phyloP scores from a whole-genome alignment of 2,113 vertebrate genomes.

The Emydura subglobosa region DNA sequence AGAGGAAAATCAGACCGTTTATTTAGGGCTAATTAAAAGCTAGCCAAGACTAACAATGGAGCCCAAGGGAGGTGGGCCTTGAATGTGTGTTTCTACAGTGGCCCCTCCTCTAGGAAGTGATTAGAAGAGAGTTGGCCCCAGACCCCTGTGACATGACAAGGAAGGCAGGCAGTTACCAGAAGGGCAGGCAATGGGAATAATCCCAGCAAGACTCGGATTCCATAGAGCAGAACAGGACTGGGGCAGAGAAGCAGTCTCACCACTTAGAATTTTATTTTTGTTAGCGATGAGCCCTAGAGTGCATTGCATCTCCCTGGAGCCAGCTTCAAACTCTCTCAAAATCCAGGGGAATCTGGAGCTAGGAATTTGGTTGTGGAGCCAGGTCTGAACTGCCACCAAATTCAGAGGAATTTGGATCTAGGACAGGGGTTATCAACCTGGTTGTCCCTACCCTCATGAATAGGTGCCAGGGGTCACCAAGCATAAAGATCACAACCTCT shows the following conservation, averaged over 20 bases:
- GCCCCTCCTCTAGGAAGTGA: neutral
- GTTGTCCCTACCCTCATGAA: neutral
- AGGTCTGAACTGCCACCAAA: neutral
- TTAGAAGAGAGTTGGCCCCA: neutral
- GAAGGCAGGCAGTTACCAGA: neutral
- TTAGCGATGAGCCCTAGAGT: neutral
- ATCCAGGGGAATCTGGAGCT: neutral
- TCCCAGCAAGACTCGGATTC: neutral
- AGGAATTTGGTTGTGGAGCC: neutral
- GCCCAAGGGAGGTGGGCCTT: neutral
- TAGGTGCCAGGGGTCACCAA: neutral
- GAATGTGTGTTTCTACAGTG: neutral
- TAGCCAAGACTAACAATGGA: neutral
- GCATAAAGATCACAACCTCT: neutral
- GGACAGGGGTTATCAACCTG: neutral
- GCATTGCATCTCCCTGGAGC: neutral
- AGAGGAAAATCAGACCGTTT: neutral
- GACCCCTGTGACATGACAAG: neutral
- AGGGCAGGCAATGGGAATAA: neutral
- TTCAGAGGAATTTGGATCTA: neutral
- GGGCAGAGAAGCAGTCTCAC: neutral
- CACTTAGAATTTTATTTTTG: neutral
- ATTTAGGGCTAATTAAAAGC: neutral
- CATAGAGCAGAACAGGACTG: neutral
- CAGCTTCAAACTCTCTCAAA: neutral